phyloP scores from a whole-genome alignment of 1,140 invertebrate species.

The Saccostrea echinata region DNA sequence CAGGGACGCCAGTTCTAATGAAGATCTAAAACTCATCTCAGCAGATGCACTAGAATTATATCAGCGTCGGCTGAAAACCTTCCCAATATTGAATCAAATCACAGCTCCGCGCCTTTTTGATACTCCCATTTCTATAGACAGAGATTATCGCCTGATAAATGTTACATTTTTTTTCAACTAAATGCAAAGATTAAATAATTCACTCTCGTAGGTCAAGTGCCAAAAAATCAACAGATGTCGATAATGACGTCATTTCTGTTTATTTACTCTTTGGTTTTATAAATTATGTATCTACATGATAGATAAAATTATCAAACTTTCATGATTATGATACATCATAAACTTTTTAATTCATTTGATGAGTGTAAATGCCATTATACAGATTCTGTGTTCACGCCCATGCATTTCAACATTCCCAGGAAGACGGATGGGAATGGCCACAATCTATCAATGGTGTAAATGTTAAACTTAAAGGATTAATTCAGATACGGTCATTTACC shows the following conservation, averaged over 20 bases:
- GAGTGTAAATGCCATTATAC: too few species aligned
- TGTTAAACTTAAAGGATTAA: too few species aligned
- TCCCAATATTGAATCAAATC: neutral
- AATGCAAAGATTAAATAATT: neutral
- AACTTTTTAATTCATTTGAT: too few species aligned
- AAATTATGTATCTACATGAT: too few species aligned
- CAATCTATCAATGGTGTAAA: too few species aligned
- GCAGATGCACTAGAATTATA: constrained; percentile 7
- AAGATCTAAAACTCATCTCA: neutral
- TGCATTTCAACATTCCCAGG: too few species aligned
- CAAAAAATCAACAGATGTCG: neutral
- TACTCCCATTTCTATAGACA: neutral
- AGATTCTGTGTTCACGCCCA: too few species aligned
- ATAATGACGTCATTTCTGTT: neutral
- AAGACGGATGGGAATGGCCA: too few species aligned
- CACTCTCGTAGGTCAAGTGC: neutral
- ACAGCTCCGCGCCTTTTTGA: neutral
- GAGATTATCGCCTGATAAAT: neutral
- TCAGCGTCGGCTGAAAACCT: neutral
- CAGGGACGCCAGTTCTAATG: neutral
- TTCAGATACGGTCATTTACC: too few species aligned
- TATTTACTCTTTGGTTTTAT: too few species aligned
- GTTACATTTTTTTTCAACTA: neutral
- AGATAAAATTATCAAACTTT: too few species aligned
- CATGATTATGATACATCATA: too few species aligned